Base-by-base conservation (phyloP, 2,797 vertebrate species). In the Sebastes paucispinis region DNA sequence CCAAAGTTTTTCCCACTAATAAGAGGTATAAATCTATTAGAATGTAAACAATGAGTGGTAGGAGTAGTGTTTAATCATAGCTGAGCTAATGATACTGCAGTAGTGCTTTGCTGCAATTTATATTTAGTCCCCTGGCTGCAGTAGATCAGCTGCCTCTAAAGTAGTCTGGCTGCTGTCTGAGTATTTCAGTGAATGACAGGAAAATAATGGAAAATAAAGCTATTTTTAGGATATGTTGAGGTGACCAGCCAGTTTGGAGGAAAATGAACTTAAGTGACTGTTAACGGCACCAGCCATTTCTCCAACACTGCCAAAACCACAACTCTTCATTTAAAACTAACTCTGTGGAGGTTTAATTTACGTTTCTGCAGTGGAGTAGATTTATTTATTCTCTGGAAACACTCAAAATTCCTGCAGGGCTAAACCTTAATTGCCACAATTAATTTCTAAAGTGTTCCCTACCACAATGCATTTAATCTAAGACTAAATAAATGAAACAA, bases 11-110 rank as follows among this genome's bases (percentile, higher is more conserved):
- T 74, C 52, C n/a, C n/a, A 18, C 50, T 36, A 80, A 85, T 69
- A 50, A 67, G 34, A 62, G 54, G 22, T 70, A 60, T 24, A 57
- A 50, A 64, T 77, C 63, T 69, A 69, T 54, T 22, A 36, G 25
- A 69, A 34, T 55, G 7, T 39, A 58, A 73, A 79, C 71, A 62
- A 52, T 77, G 65, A 70, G 57, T 22, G 65, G 34, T 67, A 47
- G 18, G 12, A 59, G 60, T 24, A 60, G 50, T n/a, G 43, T 84
- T 83, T 83, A 71, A 82, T 85, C 73, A 77, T 58, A 50, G 69
- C 60, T 59, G 24, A 69, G 60, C 24, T 83, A 77, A 79, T 80
- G 71, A 77, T 75, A n/a, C 77, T 75, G 66, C 73, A 71, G n/a
- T 20, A 8, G 55, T 69, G 43, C 47, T 74, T 80, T 80, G 47